Base-by-base conservation (phyloP, 2,113 vertebrate species). In the Scomber colias region DNA sequence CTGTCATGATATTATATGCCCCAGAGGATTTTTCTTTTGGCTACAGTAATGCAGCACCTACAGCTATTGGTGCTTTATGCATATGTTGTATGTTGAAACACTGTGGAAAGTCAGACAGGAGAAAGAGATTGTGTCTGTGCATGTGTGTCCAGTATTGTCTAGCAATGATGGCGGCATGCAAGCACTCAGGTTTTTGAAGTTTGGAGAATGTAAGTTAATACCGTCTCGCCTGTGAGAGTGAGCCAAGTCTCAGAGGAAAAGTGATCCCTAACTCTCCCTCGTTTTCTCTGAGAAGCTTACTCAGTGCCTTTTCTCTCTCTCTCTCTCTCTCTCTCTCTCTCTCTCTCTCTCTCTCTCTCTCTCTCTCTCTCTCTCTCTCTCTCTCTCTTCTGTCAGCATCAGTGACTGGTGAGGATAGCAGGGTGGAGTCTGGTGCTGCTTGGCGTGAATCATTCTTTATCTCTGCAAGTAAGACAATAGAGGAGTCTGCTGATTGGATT, bases 381-480 rank as follows among this genome's bases (percentile, higher is more conserved):
- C 55, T 73, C 68, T 71, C 66, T 56, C 49, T 63, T 79, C 77
- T 71, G 64, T 83, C 75, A 81, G 79, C 75, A 64, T 77, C 66
- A 30, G 49, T 57, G 71, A 51, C 71, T 50, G 40, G 44, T 12
- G 44, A 78, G 45, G 64, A 54, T 50, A 55, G 63, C 67, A 56
- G 45, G 79, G 77, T 44, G 67, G 73, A 87, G 72, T 77, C 88
- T 85, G 50, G 71, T 72, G 82, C 44, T 76, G 61, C 51, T 69
- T 35, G 53, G 60, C 54, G 44, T 83, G 51, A 87, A 69, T 83
- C 56, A 63, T 21, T 72, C 51, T 49, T 59, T 80, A 73, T 79
- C 49, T 79, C 46, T 71, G 68, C 31, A 35, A 73, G 50, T 60
- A 27, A 79, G 64, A 77, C 60, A 73, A 69, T 46, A 19, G 21